These are phyloP conservation scores for Gasteruption jaculator DNA, from an alignment of 2,888 invertebrate genomes.

Conservation along the genomic window DNA sequence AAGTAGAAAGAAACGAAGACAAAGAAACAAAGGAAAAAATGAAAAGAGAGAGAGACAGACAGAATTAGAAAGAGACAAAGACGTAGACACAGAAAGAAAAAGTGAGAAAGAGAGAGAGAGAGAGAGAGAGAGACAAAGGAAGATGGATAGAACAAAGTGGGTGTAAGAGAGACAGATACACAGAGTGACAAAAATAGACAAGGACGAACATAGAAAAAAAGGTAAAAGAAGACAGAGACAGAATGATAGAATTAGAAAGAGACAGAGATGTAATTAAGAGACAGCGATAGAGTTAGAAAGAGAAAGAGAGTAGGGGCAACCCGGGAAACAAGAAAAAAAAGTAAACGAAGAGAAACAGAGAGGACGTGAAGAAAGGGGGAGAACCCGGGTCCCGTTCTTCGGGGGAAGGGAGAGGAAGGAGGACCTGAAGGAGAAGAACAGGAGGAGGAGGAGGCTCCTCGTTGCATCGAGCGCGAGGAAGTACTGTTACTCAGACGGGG, in stretches of 20 bases:
- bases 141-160: slow-evolving; percentile 11
- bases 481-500: slow-evolving; percentile 38
- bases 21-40: slow-evolving; percentile 7
- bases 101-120: slow-evolving; percentile 9
- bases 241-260: too few species aligned
- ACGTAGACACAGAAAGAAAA: not conserved
- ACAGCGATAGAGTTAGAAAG: not conserved
- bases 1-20: slow-evolving; percentile 5
- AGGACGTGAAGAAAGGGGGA: slow-evolving; percentile 8
- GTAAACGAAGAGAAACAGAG: too few species aligned
- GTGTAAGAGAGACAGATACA: slow-evolving; percentile 12
- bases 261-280: not conserved
- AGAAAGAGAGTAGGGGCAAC: not conserved
- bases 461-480: slow-evolving; percentile 32
- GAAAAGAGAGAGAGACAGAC: slow-evolving; percentile 1
- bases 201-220: not conserved
- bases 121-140: slow-evolving; percentile 10
- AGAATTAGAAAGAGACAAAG: slow-evolving; percentile 2
- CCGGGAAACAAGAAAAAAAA: slow-evolving; percentile 8
- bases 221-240: too few species aligned
- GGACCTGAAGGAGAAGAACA: not conserved
- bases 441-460: slow-evolving; percentile 13
- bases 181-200: slow-evolving; percentile 1
- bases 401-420: slow-evolving; percentile 26
- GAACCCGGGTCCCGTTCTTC: slow-evolving; percentile 35